Conservation (phyloP, 1,140 invertebrate genomes). For the Caenorhabditis brenneri region DNA sequence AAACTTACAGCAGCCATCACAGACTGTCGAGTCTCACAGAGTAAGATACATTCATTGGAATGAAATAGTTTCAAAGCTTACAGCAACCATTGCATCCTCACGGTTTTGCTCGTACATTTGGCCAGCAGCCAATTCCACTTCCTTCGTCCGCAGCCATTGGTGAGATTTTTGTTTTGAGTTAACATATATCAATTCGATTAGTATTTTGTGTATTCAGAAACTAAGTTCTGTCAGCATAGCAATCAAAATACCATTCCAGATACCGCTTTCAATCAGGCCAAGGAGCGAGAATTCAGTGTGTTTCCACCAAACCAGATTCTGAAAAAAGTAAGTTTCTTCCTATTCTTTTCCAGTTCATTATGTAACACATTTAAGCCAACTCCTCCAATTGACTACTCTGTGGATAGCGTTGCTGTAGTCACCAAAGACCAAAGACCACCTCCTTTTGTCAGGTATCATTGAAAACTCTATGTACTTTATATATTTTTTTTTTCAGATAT, state of each 20-base stretch:
- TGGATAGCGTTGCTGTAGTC: conserved; percentile 13
- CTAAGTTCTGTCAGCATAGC: no score
- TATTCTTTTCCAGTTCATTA: no score
- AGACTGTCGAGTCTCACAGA: neutral
- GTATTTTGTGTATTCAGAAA: neutral
- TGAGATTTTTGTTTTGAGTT: neutral
- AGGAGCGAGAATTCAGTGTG: conserved; percentile 12
- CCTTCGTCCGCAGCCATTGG: neutral
- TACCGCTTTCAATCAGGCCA: conserved; percentile 31
- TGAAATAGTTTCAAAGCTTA: neutral
- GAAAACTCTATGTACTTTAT: no score
- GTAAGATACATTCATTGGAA: neutral
- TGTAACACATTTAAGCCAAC: neutral
- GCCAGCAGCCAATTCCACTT: neutral
- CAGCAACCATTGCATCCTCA: conserved; percentile 24
- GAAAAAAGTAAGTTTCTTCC: neutral
- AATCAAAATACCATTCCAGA: neutral
- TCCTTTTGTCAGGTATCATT: neutral
- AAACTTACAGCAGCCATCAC: neutral
- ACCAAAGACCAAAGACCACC: conserved; percentile 27
- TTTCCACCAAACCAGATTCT: conserved; percentile 17
- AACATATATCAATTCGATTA: neutral
- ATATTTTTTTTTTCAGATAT: conserved; percentile 30
- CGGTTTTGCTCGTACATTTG: neutral
- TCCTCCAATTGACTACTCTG: conserved; percentile 25